A percentile compares a stretch with the other conserved stretches of the same genome.
These are phyloP conservation scores for Hirundichthys speculiger DNA, from an alignment of 2,113 vertebrate genomes.

Conservation along the genomic window DNA sequence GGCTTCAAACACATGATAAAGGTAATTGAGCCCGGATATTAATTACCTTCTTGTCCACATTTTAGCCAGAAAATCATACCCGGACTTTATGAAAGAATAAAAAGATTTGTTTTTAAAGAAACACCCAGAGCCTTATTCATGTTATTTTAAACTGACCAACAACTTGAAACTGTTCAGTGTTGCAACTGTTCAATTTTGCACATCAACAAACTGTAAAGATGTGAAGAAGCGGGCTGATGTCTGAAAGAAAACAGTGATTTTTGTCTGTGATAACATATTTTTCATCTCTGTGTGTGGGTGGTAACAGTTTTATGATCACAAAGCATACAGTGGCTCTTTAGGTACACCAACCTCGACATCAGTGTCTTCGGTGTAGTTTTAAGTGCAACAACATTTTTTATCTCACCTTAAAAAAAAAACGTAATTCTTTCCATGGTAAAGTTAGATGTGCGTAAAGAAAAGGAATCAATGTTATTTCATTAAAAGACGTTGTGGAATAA, in stretches of 20 bases:
- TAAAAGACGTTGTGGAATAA: not conserved
- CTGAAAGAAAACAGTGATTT: conserved; percentile 17
- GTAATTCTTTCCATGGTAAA: not conserved
- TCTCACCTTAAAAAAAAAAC: not conserved
- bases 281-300: conserved; percentile 4
- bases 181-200: conserved; percentile 51
- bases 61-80: too few species aligned
- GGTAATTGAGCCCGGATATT: too few species aligned
- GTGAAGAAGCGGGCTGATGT: conserved; percentile 3
- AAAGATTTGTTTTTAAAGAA: too few species aligned
- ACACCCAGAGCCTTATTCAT: too few species aligned
- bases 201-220: too few species aligned
- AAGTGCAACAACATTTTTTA: conserved; percentile 12
- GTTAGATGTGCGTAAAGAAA: not conserved
- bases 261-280: conserved; percentile 33
- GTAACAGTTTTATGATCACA: conserved; percentile 37
- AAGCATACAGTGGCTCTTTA: conserved; percentile 20
- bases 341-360: conserved; percentile 33
- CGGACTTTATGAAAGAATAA: too few species aligned
- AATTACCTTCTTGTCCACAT: too few species aligned
- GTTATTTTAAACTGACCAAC: too few species aligned
- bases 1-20: too few species aligned
- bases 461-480: not conserved
- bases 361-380: not conserved
- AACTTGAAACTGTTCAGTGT: too few species aligned